These are phyloP conservation scores for Zelostemma sp. DNA, from an alignment of 1,140 invertebrate genomes.

Conservation along the genomic window DNA sequence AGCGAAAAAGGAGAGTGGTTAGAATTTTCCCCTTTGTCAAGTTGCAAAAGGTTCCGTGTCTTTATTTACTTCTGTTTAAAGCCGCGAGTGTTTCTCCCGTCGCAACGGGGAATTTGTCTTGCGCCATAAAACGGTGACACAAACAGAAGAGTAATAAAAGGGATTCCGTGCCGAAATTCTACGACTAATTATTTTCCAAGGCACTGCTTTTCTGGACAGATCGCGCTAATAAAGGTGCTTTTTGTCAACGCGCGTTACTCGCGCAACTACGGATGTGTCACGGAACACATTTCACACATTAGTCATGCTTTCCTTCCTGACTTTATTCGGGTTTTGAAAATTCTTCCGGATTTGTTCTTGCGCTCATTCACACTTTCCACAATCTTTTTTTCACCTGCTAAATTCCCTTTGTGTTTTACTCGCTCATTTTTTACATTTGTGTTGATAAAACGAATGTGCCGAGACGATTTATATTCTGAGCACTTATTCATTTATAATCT, in stretches of 20 bases:
- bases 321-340: neutral
- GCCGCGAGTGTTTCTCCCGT: neutral
- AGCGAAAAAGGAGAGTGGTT: neutral
- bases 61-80: constrained; percentile 25
- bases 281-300: neutral
- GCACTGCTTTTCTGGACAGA: too few relatives aligned
- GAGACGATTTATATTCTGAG: too few relatives aligned
- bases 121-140: neutral
- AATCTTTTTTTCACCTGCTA: neutral
- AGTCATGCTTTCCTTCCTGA: neutral
- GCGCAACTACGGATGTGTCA: neutral
- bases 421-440: neutral
- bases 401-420: neutral
- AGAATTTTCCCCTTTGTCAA: constrained; percentile 20
- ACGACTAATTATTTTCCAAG: constrained; percentile 26
- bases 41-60: constrained; percentile 37
- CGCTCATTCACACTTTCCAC: too few relatives aligned
- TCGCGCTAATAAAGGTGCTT: constrained; percentile 5
- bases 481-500: too few relatives aligned
- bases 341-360: too few relatives aligned
- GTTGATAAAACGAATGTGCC: neutral
- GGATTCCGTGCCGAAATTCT: constrained; percentile 17
- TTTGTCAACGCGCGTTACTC: neutral
- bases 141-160: neutral
- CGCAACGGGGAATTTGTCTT: constrained; percentile 18